phyloP scores from a whole-genome alignment of 2,113 vertebrate species.

The Podocnemis expansa region DNA sequence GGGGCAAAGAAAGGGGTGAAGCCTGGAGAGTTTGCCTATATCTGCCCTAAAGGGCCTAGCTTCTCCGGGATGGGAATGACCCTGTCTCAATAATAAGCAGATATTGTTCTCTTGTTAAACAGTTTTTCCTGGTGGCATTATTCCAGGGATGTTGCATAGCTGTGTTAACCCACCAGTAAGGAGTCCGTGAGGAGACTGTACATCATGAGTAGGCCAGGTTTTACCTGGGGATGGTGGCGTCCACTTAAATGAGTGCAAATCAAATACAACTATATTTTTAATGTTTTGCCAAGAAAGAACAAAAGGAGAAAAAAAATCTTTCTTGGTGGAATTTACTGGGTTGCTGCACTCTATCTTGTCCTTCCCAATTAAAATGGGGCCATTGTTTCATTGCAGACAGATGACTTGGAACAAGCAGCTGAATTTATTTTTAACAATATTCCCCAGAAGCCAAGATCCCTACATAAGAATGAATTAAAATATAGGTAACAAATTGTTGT shows the following conservation, averaged over 20 bases:
- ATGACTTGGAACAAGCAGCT: conserved; percentile 41
- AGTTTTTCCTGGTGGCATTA: background rate
- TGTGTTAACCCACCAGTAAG: background rate
- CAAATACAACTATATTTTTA: conserved; percentile 40
- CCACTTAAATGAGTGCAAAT: conserved; percentile 28
- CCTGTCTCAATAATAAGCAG: background rate
- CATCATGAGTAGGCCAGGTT: background rate
- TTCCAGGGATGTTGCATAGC: background rate
- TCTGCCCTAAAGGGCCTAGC: background rate
- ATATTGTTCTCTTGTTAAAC: background rate
- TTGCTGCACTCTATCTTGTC: conserved; percentile 48
- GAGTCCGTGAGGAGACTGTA: background rate
- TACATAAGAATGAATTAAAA: background rate
- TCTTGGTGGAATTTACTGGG: conserved; percentile 28
- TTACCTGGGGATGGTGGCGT: background rate
- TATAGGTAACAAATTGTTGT: background rate
- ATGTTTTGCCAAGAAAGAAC: conserved; percentile 33
- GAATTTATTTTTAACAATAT: conserved; percentile 35
- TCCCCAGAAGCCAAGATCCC: background rate
- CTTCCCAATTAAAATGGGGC: conserved; percentile 8
- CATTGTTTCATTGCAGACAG: conserved; percentile 59
- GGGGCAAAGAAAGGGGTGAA: no score
- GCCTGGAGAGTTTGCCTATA: no score
- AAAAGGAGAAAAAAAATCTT: conserved; percentile 8
- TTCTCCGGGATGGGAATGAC: background rate